Conservation (phyloP, 2,888 invertebrate species). For the Luperina testacea region DNA sequence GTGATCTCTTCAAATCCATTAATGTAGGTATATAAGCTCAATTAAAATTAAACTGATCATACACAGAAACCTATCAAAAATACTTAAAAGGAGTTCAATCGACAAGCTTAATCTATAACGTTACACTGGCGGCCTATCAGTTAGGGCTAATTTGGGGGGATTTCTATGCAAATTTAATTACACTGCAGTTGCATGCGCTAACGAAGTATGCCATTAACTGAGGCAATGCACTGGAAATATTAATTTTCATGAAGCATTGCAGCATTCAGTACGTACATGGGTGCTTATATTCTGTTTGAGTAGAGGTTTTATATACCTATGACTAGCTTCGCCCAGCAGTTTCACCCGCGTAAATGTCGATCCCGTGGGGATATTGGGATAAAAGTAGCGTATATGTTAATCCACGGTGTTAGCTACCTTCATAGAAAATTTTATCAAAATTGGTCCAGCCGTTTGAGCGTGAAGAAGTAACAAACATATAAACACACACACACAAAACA, state of each 20-base stretch:
- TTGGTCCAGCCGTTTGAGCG: too few species aligned
- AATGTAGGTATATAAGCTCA: background rate
- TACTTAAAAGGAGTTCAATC: conserved; percentile 53
- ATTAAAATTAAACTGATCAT: conserved; percentile 36
- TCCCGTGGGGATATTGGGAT: too few species aligned
- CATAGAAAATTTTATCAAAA: too few species aligned
- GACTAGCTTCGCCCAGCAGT: too few species aligned
- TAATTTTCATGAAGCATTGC: conserved; percentile 73
- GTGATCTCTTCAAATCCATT: background rate
- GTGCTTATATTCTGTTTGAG: background rate
- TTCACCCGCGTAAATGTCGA: too few species aligned
- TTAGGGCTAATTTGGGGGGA: conserved; percentile 80
- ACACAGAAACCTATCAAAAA: conserved; percentile 40
- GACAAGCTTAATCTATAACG: conserved; percentile 55
- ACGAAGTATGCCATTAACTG: conserved; percentile 78
- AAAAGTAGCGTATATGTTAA: too few species aligned
- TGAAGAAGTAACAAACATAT: too few species aligned
- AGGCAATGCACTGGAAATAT: conserved; percentile 69
- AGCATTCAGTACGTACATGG: conserved; percentile 3
- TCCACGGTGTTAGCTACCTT: too few species aligned
- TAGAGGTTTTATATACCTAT: background rate
- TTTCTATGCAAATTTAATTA: conserved; percentile 87
- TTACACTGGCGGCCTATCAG: conserved; percentile 55
- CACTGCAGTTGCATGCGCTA: conserved; percentile 74
- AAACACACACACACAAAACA: too few species aligned